Evolutionary conservation across 1,140 invertebrate genomes (phyloP).

Genomic region (Bombus confusus): DNA sequence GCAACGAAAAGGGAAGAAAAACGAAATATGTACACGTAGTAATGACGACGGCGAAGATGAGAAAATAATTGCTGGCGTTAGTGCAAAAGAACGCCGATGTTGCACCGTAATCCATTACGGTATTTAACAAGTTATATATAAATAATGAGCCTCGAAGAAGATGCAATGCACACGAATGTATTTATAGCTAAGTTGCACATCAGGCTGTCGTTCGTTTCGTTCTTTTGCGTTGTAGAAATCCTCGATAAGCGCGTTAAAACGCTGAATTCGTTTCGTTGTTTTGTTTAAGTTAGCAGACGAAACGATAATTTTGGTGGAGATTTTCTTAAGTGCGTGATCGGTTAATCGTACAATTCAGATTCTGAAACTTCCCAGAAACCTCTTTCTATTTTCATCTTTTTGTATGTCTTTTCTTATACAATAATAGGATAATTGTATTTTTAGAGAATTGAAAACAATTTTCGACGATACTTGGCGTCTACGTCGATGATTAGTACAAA

Average conservation of each 20-base stretch:
- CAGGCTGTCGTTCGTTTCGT: background rate
- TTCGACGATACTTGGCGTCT: background rate
- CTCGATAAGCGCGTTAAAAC: background rate
- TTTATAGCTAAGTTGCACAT: background rate
- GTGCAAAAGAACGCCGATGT: background rate
- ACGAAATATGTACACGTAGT: background rate
- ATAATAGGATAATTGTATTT: background rate
- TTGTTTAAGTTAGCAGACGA: background rate
- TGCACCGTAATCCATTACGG: background rate
- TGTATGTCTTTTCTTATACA: no score
- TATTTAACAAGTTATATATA: constrained; percentile 19
- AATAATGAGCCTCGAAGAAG: constrained; percentile 8
- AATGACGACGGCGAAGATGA: constrained; percentile 13
- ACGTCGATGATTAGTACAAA: no score
- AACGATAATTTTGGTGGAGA: background rate
- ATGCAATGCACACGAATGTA: background rate
- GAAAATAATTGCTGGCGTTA: constrained; percentile 43
- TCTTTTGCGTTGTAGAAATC: background rate
- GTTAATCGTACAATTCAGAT: no score
- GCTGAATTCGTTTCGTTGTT: background rate
- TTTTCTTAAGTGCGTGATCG: no score
- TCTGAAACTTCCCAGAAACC: no score
- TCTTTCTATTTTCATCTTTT: no score
- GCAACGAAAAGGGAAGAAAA: background rate
- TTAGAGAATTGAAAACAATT: background rate